Percentiles rank a stretch among this genome's conserved stretches.
These are phyloP conservation scores for Phaedon cochleariae DNA, from an alignment of 2,888 invertebrate species.

Conservation along the genomic window DNA sequence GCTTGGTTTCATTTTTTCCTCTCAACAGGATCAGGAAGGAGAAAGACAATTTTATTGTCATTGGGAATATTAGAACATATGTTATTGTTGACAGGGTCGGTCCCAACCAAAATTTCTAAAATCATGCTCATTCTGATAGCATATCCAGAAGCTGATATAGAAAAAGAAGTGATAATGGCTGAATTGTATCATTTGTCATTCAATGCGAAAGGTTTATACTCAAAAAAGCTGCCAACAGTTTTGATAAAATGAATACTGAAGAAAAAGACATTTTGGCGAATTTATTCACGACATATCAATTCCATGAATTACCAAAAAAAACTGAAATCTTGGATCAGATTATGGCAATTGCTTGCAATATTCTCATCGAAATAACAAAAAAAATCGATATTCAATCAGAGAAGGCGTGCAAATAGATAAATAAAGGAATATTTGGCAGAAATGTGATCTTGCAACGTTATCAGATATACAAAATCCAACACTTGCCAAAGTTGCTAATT, in stretches of 20 bases:
- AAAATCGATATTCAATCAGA: not conserved
- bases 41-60: not conserved
- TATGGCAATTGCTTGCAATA: not conserved
- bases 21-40: slow-evolving; percentile 12
- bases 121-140: slow-evolving; percentile 1
- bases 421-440: not conserved
- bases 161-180: not conserved
- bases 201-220: not conserved
- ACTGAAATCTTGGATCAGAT: not conserved
- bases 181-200: slow-evolving; percentile 4
- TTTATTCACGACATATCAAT: slow-evolving; percentile 1
- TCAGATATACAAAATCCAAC: not conserved
- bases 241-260: not conserved
- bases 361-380: not conserved
- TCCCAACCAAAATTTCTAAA: slow-evolving; percentile 13
- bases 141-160: slow-evolving; percentile 2
- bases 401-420: not conserved
- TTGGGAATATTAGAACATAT: slow-evolving; percentile 13
- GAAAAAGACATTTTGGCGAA: slow-evolving; percentile 1
- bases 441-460: not conserved
- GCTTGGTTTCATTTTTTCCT: slow-evolving; percentile 16
- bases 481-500: slow-evolving; percentile 5
- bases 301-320: slow-evolving; percentile 2
- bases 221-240: not conserved
- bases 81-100: slow-evolving; percentile 5